These are phyloP conservation scores for Ostrea denselamellosa DNA, from an alignment of 1,140 invertebrate genomes.

Conservation along the genomic window DNA sequence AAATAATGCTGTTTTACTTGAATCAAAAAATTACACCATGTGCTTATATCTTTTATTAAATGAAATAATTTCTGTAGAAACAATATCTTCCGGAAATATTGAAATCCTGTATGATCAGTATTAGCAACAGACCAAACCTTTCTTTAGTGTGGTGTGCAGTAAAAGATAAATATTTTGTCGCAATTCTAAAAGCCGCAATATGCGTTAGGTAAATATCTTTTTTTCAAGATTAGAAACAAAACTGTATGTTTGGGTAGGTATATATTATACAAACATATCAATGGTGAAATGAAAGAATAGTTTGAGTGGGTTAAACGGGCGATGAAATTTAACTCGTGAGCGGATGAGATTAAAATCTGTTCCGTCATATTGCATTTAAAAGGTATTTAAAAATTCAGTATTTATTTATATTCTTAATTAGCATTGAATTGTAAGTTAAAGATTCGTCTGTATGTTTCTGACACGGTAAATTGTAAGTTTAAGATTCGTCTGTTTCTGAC, in stretches of 20 bases:
- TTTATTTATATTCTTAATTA: conserved; percentile 9
- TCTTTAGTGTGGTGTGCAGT: too few relatives aligned
- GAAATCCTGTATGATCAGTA: too few relatives aligned
- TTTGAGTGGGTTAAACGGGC: not conserved
- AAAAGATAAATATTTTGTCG: not conserved
- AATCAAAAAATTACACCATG: too few relatives aligned
- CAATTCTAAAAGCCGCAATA: not conserved
- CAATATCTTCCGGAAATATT: too few relatives aligned
- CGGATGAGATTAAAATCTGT: conserved; percentile 6
- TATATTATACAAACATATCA: not conserved
- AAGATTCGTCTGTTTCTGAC: too few relatives aligned
- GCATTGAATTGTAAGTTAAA: not conserved
- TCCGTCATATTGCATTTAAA: conserved; percentile 18
- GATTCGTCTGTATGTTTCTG: conserved; percentile 3
- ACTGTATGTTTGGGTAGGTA: not conserved
- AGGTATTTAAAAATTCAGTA: conserved; percentile 7
- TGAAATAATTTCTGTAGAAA: too few relatives aligned
- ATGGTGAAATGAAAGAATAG: not conserved
- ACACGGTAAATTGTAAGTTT: not conserved
- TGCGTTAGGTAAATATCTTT: not conserved
- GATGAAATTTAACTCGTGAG: conserved; percentile 28
- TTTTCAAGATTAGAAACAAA: not conserved
- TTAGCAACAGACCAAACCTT: too few relatives aligned
- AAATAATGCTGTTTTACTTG: too few relatives aligned
- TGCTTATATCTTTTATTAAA: too few relatives aligned